Percentiles rank a stretch among this genome's conserved stretches.
Evolutionary conservation across 1,140 invertebrate genomes (phyloP).

Genomic region (Heliothis subflexa): DNA sequence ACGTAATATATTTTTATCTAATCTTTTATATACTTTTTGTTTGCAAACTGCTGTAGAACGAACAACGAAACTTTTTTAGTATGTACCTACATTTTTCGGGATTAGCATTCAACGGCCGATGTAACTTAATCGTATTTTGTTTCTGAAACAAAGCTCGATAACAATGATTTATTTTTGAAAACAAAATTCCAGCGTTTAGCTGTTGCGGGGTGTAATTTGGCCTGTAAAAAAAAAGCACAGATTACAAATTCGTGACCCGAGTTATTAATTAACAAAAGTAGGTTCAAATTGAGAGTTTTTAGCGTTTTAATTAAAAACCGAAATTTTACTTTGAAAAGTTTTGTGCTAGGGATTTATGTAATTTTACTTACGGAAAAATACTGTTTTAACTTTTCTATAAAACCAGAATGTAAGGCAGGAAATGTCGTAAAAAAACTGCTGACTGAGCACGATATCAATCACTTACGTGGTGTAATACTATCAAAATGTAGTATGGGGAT

Average conservation of each 20-base stretch:
- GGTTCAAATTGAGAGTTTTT: not conserved
- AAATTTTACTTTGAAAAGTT: not conserved
- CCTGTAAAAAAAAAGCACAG: conserved; percentile 11
- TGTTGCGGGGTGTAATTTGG: conserved; percentile 17
- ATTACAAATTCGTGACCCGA: conserved; percentile 1
- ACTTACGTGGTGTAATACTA: conserved; percentile 1
- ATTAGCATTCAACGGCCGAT: conserved; percentile 33
- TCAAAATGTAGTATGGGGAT: conserved; percentile 5
- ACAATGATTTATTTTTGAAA: conserved; percentile 19
- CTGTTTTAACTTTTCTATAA: too few species aligned
- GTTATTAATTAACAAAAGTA: conserved; percentile 10
- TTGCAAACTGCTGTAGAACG: not conserved
- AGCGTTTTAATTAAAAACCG: not conserved
- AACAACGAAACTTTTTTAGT: not conserved
- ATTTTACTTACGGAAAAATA: not conserved
- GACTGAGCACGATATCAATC: conserved; percentile 4
- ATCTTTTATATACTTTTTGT: not conserved
- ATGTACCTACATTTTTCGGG: not conserved
- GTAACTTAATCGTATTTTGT: conserved; percentile 22
- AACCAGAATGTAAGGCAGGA: not conserved
- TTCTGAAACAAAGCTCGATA: conserved; percentile 16
- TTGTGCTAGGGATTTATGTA: not conserved
- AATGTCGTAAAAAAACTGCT: not conserved
- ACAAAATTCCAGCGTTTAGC: not conserved
- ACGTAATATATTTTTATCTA: conserved; percentile 13